Base-by-base conservation (phyloP, 2,888 invertebrate genomes). In the Acanthosepion lycidas region DNA sequence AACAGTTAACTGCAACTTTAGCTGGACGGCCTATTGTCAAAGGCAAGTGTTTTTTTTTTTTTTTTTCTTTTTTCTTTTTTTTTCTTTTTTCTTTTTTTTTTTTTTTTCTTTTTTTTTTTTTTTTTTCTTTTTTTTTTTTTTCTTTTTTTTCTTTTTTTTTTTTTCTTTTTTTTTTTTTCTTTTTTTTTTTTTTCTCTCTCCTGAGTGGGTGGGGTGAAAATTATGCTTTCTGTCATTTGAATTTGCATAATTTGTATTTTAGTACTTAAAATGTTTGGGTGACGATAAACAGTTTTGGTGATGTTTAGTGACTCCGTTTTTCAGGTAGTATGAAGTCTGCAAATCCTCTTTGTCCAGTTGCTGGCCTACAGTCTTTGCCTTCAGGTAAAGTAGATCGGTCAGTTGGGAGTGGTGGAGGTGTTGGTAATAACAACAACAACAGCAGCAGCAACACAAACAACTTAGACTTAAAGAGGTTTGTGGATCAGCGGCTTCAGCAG, bases 21-120 rank as follows among this genome's bases (percentile, higher is more conserved):
- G 95, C 96, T 49, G 96, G 97, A 18, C 95, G 97, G 95, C 96
- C 97, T 20, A 97, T 97, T 95, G 96, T 97, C 28, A 97, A 96
- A 96, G 97, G 97, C 96, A 94, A 95, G 94, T 94, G 51, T 91
- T 51, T n/a, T 91, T 48, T 26, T 28, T n/a, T 91, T 91, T 91
- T 91, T 9, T n/a, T 33, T 3, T 42, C 2, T 42, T 33, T 33
- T 33, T 1, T 33, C 33, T 33, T n/a, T n/a, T n/a, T n/a, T n/a
- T n/a, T n/a, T n/a, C n/a, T 51, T n/a, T 91, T 48, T 26, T 28
- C 5, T 91, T 91, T 91, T 91, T 9, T n/a, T 33, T 3, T 42
- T 3, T 42, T 33, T 33, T 33, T 1, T 33, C 33, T 33, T 91
- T 51, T n/a, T 91, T 48, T 26, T 28, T n/a, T 91, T 91, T 91